Percentiles rank a stretch among this genome's conserved stretches.
Conservation (phyloP, 35 echinoderm and acorn worm species). For the Heliocidaris tuberculata region DNA sequence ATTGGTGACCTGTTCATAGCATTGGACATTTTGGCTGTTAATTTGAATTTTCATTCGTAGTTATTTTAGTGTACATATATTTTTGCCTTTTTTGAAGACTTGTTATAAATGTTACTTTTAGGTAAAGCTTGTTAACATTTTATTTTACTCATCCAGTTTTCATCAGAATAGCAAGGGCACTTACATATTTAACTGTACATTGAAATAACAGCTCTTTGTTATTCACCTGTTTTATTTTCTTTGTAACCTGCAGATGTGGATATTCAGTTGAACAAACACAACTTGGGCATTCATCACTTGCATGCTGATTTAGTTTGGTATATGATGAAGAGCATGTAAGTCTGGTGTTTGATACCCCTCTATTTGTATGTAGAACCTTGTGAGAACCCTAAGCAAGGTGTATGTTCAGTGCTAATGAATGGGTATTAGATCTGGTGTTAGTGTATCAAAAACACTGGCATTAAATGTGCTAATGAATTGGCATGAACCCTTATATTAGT, state of each 20-base stretch:
- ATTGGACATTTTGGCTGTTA: too few relatives aligned
- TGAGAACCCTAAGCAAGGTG: neutral
- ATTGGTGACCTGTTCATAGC: too few relatives aligned
- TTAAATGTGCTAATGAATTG: neutral
- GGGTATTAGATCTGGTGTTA: neutral
- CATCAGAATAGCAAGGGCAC: too few relatives aligned
- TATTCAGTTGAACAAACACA: neutral
- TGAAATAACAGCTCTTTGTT: too few relatives aligned
- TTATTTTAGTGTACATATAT: too few relatives aligned
- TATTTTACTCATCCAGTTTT: too few relatives aligned
- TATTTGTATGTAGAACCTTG: neutral
- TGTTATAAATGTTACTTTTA: too few relatives aligned
- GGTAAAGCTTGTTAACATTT: too few relatives aligned
- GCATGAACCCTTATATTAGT: neutral
- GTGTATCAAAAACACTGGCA: neutral
- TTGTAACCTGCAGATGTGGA: neutral
- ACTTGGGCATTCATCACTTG: neutral
- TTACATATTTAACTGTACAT: too few relatives aligned
- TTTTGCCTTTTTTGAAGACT: too few relatives aligned
- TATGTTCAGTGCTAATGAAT: neutral
- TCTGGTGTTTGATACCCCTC: neutral
- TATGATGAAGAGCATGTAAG: neutral
- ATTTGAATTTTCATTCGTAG: too few relatives aligned
- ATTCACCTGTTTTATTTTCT: too few relatives aligned
- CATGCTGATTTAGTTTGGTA: neutral